Conservation (phyloP, 2,797 vertebrate genomes). For the Macropus fuliginosus region DNA sequence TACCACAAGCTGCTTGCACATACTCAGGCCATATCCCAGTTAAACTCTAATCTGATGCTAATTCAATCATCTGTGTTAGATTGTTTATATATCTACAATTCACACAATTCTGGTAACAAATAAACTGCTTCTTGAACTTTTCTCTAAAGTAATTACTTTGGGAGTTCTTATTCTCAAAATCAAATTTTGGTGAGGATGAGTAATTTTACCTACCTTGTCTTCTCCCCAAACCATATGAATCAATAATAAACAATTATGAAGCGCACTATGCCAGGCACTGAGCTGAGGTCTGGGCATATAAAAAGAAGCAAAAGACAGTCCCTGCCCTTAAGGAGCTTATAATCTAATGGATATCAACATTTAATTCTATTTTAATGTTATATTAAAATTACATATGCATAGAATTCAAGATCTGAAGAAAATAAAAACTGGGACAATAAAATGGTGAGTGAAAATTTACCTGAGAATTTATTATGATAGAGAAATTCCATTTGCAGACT, state of each 20-base stretch:
- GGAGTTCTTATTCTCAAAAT: neutral
- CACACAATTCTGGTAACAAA: slow-evolving; percentile 47
- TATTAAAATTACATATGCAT: neutral
- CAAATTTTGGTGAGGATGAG: neutral
- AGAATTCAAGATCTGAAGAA: slow-evolving; percentile 2
- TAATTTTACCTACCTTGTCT: neutral
- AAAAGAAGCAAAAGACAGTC: neutral
- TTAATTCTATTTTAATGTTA: slow-evolving; percentile 13
- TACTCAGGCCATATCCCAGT: slow-evolving; percentile 15
- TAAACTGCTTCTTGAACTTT: slow-evolving; percentile 31
- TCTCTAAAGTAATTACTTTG: neutral
- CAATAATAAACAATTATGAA: neutral
- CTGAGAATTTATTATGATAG: slow-evolving; percentile 96
- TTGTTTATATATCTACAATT: slow-evolving; percentile 61
- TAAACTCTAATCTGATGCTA: slow-evolving; percentile 61
- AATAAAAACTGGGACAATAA: neutral
- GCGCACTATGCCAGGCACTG: neutral
- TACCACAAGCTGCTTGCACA: slow-evolving; percentile 50
- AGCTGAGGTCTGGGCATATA: neutral
- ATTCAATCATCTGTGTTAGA: slow-evolving; percentile 40
- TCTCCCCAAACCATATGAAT: neutral
- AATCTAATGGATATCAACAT: neutral
- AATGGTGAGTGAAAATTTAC: slow-evolving; percentile 78
- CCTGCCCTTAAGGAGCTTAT: neutral
- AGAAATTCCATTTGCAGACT: slow-evolving; percentile 97